A percentile compares a stretch with the other conserved stretches of the same genome.
Conservation (phyloP, 2,797 vertebrate genomes). For the Denticeps clupeoides region DNA sequence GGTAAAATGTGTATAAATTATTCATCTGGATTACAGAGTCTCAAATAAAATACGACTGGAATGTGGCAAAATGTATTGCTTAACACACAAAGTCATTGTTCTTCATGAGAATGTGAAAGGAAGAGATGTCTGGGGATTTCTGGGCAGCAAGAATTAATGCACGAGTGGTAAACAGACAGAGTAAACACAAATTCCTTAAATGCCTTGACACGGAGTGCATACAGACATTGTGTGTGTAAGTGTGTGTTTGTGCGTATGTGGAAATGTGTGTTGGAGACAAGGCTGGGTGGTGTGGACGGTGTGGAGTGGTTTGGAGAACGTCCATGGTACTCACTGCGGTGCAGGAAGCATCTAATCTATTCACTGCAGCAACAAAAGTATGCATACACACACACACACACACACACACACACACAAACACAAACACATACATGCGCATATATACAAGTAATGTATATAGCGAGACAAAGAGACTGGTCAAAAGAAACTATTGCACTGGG, state of each 20-base stretch:
- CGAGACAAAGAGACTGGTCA: too few species aligned
- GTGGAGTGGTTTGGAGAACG: slow-evolving; percentile 3
- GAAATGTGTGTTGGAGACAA: slow-evolving; percentile 2
- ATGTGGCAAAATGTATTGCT: not conserved
- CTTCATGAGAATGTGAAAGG: not conserved
- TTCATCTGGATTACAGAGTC: too few species aligned
- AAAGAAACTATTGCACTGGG: too few species aligned
- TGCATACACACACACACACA: slow-evolving; percentile 27
- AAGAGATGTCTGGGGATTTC: not conserved
- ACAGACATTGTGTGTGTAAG: not conserved
- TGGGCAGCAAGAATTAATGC: not conserved
- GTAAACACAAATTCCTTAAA: not conserved
- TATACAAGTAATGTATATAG: slow-evolving; percentile 14
- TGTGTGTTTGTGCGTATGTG: not conserved
- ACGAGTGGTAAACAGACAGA: not conserved
- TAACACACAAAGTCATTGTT: not conserved
- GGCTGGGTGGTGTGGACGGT: slow-evolving; percentile 6
- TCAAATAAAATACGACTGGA: not conserved
- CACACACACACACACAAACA: slow-evolving; percentile 9
- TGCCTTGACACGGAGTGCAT: not conserved
- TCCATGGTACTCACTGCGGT: slow-evolving; percentile 5
- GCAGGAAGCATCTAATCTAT: not conserved
- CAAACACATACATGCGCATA: not conserved
- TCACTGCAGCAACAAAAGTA: slow-evolving; percentile 31
- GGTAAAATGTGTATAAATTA: too few species aligned